Evolutionary conservation across 2,113 vertebrate genomes (phyloP).

Genomic region (Nesoenas mayeri): DNA sequence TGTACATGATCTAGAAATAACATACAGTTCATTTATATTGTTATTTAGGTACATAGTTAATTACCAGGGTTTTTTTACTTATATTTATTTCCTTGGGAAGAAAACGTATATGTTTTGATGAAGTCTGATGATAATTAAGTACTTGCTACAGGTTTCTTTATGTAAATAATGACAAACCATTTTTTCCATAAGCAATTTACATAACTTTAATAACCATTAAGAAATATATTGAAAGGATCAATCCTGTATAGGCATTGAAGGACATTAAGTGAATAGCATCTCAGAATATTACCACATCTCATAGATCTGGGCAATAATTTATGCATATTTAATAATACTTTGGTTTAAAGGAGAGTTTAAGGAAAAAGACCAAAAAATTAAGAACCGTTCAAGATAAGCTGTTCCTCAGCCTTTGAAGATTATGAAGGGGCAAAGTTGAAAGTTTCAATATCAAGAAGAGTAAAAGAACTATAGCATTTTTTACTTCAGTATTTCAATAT

Average conservation of each 20-base stretch:
- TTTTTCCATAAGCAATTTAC: background rate
- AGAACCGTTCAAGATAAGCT: background rate
- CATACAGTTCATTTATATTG: background rate
- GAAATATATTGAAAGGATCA: background rate
- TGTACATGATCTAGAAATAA: background rate
- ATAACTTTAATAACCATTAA: background rate
- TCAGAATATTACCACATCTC: background rate
- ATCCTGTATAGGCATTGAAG: background rate
- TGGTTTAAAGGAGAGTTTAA: background rate
- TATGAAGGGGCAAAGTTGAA: background rate
- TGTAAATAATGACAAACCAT: background rate
- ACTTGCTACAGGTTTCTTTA: background rate
- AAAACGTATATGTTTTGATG: background rate
- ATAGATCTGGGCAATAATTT: background rate
- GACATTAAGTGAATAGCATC: background rate
- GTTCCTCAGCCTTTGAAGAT: background rate
- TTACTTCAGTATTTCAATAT: background rate
- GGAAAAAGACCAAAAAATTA: background rate
- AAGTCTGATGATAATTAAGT: background rate
- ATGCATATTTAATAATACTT: background rate
- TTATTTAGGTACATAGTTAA: background rate
- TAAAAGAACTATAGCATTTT: background rate
- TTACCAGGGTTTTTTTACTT: background rate
- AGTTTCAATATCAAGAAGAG: background rate
- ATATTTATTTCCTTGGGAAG: background rate